Conservation (phyloP, 2,888 invertebrate genomes). For the Eilema caniola region DNA sequence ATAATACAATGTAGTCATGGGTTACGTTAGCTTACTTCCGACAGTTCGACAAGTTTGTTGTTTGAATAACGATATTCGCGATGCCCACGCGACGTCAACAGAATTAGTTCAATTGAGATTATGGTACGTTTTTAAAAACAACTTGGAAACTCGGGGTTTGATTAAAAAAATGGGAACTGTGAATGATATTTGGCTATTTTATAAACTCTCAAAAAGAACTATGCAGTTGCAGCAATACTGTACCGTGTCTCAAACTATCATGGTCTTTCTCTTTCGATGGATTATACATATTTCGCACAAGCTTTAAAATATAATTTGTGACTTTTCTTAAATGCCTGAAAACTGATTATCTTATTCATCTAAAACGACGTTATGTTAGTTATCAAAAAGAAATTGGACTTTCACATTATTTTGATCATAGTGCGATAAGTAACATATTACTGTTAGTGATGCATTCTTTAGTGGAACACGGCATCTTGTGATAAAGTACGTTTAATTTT, state of each 20-base stretch:
- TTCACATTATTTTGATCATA: neutral
- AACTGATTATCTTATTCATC: neutral
- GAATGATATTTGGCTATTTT: too few relatives aligned
- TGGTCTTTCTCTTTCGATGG: too few relatives aligned
- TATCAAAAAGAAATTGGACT: neutral
- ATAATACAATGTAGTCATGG: neutral
- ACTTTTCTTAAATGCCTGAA: neutral
- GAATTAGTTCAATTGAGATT: neutral
- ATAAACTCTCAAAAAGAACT: too few relatives aligned
- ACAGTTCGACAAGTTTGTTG: neutral
- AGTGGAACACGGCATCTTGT: constrained; percentile 23
- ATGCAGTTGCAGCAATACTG: too few relatives aligned
- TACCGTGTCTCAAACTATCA: too few relatives aligned
- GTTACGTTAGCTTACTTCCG: neutral
- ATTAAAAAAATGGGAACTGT: too few relatives aligned
- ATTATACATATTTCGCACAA: neutral
- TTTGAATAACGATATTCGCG: neutral
- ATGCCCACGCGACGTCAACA: neutral
- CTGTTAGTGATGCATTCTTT: neutral
- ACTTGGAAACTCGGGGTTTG: too few relatives aligned
- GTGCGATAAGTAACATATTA: neutral
- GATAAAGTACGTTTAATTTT: constrained; percentile 27
- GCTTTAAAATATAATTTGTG: neutral
- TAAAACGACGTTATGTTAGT: neutral
- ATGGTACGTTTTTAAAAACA: too few relatives aligned